phyloP scores from a whole-genome alignment of 1,140 invertebrate genomes.

The Euwallacea fornicatus region DNA sequence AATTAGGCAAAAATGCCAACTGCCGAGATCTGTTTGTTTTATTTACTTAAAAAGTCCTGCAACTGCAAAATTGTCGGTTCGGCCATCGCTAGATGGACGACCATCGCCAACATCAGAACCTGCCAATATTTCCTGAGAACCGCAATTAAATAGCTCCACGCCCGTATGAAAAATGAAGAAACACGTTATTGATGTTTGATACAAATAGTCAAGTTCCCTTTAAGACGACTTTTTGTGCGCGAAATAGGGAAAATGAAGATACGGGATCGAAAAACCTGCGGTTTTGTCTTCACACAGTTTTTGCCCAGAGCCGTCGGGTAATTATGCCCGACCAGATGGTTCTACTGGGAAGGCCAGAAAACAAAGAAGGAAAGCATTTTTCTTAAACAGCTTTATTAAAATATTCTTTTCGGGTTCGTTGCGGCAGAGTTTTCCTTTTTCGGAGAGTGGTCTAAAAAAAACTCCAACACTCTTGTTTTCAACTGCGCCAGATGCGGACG shows the following conservation, averaged over 20 bases:
- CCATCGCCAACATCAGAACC: too few species aligned
- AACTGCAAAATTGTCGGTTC: too few species aligned
- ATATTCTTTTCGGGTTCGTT: constrained; percentile 19
- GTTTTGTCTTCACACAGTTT: not conserved
- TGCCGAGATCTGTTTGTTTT: too few species aligned
- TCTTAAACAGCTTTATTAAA: constrained; percentile 24
- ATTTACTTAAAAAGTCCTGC: too few species aligned
- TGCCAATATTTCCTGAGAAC: too few species aligned
- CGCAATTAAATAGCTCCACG: too few species aligned
- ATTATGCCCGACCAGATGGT: constrained; percentile 16
- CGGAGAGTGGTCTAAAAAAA: constrained; percentile 6
- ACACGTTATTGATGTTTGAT: too few species aligned
- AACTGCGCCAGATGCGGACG: constrained; percentile 9
- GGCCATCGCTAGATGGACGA: too few species aligned
- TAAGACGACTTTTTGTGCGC: too few species aligned
- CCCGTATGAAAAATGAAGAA: too few species aligned
- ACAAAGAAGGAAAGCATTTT: constrained; percentile 26
- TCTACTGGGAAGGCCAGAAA: constrained; percentile 16
- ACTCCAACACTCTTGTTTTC: constrained; percentile 18
- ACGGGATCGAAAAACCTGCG: not conserved
- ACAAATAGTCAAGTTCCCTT: too few species aligned
- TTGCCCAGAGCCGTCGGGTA: not conserved
- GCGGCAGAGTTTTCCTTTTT: constrained; percentile 13
- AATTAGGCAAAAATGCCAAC: constrained; percentile 12
- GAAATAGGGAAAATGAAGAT: not conserved